Percentiles rank a stretch among this genome's conserved stretches.
These are phyloP conservation scores for Platorchestia sp. DNA, from an alignment of 1,140 invertebrate species.

Conservation along the genomic window DNA sequence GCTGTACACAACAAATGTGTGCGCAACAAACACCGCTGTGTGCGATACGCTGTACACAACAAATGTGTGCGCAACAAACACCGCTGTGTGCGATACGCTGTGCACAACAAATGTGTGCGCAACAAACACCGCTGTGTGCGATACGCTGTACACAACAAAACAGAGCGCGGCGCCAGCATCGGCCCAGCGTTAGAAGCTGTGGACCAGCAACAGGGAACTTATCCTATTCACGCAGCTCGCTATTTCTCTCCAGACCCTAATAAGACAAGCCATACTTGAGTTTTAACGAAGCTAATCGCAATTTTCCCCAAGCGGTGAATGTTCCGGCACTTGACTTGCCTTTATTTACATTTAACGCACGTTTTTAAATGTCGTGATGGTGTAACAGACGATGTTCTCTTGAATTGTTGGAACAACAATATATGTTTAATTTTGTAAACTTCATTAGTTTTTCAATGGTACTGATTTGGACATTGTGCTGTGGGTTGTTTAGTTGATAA, in stretches of 20 bases:
- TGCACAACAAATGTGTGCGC: background rate
- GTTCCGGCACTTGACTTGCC: background rate
- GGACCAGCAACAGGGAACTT: background rate
- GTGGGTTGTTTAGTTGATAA: no score
- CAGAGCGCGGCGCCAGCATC: background rate
- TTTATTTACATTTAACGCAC: background rate
- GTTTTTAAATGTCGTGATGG: background rate
- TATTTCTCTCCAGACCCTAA: background rate
- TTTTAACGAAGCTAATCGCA: background rate
- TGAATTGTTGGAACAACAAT: no score
- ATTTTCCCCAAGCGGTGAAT: background rate
- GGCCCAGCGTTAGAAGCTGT: background rate
- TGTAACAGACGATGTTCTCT: background rate
- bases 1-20: no score
- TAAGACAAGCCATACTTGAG: background rate
- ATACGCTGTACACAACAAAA: background rate
- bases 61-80: no score
- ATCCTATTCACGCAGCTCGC: background rate
- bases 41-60: no score
- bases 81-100: no score
- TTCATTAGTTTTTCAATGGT: no score
- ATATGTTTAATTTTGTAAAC: no score
- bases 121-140: background rate
- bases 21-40: no score
- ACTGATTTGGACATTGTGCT: no score